Evolutionary conservation across 2,888 invertebrate genomes (phyloP).

Genomic region (Andrena praecox): DNA sequence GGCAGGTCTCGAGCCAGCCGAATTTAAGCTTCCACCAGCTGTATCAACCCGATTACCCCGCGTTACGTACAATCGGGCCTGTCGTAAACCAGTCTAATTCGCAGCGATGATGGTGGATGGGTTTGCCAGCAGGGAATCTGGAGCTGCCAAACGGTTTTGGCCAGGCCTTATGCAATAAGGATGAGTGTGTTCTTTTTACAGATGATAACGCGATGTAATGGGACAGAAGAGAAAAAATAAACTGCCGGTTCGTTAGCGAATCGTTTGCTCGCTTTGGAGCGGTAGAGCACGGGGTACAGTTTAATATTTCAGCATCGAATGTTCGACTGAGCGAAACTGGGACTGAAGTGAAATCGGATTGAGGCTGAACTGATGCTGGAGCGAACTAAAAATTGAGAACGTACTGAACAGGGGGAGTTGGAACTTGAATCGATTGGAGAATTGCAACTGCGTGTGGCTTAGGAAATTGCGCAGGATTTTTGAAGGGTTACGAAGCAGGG

Average conservation of each 20-base stretch:
- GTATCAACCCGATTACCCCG: constrained; percentile 38
- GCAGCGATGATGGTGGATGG: neutral
- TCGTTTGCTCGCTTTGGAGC: neutral
- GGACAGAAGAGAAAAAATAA: neutral
- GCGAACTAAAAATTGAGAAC: neutral
- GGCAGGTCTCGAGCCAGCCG: constrained; percentile 23
- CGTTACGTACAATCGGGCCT: neutral
- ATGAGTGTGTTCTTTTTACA: neutral
- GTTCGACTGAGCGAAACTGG: neutral
- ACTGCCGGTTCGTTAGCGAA: neutral
- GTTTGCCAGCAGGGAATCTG: neutral
- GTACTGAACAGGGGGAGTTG: neutral
- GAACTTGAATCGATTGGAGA: neutral
- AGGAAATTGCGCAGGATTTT: neutral
- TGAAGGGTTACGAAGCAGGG: neutral
- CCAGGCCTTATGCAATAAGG: neutral
- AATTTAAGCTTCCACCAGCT: constrained; percentile 40
- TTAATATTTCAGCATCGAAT: constrained; percentile 4
- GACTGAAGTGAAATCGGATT: neutral
- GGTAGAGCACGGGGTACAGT: neutral
- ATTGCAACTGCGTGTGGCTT: neutral
- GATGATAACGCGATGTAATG: no score
- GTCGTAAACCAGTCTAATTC: neutral
- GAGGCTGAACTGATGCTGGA: neutral
- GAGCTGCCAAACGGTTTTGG: neutral